Evolutionary conservation across 2,888 invertebrate genomes (phyloP), one percentile per base, ranked within the genome.

Genomic region (Amblyjoppa fuscipennis): DNA sequence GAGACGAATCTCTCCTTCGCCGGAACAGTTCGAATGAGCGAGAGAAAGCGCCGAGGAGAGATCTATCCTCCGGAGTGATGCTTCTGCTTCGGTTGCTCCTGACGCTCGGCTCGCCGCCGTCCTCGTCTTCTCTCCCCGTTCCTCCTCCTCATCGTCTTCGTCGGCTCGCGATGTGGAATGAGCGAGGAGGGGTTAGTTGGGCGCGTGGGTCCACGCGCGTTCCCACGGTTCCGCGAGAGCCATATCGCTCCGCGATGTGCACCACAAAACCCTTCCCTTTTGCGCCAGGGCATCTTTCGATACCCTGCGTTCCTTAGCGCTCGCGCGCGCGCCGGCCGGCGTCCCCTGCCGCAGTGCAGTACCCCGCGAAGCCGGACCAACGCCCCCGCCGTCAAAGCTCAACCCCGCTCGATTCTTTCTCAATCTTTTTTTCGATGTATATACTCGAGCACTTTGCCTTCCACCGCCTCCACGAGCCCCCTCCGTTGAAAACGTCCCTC

Each of bases 151-250:
- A 0, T 61, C 61, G 28, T 31, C 31, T 16, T 61, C 34, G 41
- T 7, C 31, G 16, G 64, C 80, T 68, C 76, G 38, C 79, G 59
- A 70, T 38, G 45, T 69, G 49, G 77, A 74, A 51, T 68, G 68
- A 16, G 70, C n/a, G 59, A 61, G 49, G 64, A 45, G 77, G 92
- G 92, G 93, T 92, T 92, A 92, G 93, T 92, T 91, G 91, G 93
- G 92, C 93, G 93, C 93, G 93, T 93, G 93, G 93, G 92, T 90
- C 93, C 92, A 93, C 93, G 92, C 91, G 92, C 92, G 93, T 94
- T 93, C 93, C 93, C 93, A 94, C 93, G 93, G 92, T 93, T 93
- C 92, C 80, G 91, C 92, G 83, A 89, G 91, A 89, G 91, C 92
- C 92, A 92, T 93, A 93, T 93, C 93, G 92, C 92, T 91, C 92